Conservation (phyloP, 2,113 vertebrate species). For the Camarhynchus parvulus region DNA sequence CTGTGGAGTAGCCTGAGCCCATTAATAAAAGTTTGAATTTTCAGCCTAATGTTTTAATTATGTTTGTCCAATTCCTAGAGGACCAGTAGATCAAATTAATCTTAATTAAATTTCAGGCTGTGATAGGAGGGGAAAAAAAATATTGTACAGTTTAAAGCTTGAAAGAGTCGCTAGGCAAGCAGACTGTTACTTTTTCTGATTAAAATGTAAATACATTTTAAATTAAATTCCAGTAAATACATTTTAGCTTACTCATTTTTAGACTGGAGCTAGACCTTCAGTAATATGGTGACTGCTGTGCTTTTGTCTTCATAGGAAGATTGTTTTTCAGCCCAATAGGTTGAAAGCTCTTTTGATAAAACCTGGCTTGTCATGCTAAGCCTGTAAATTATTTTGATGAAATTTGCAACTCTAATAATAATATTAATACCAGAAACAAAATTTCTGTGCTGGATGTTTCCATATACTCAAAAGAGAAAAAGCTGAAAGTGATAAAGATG, state of each 20-base stretch:
- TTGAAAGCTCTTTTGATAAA: not conserved
- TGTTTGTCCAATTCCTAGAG: not conserved
- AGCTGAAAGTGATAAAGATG: not conserved
- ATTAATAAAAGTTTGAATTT: constrained; percentile 5
- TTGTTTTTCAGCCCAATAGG: not conserved
- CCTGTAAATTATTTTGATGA: not conserved
- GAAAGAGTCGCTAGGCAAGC: not conserved
- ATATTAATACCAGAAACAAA: not conserved
- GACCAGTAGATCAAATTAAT: not conserved
- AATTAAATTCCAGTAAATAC: not conserved
- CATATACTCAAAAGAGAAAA: not conserved
- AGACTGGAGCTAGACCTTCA: not conserved
- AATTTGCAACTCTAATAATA: not conserved
- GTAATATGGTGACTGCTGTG: not conserved
- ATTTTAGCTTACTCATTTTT: not conserved
- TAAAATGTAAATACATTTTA: not conserved
- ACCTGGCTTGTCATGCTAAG: not conserved
- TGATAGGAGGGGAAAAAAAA: not conserved
- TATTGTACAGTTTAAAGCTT: not conserved
- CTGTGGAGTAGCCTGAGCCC: not conserved
- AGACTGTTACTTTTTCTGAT: not conserved
- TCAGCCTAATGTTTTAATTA: not conserved
- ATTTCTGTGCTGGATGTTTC: not conserved
- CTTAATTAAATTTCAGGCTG: not conserved
- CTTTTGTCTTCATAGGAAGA: not conserved